These are phyloP conservation scores for human (Homo sapiens) DNA, from an alignment of 2,113 vertebrate genomes.

Conservation along the genomic window GRCh38 chr12:40886001-40886500, in stretches of 20 bases:
- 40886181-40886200: background rate
- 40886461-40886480: too few species aligned
- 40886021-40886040: constrained; percentile 2
- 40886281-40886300: background rate
- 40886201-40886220: background rate
- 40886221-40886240: background rate
- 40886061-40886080: background rate
- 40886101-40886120: background rate
- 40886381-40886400: background rate
- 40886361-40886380: background rate
- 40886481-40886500: too few species aligned
- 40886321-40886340: background rate
- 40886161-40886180: constrained; percentile 12
- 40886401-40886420: background rate
- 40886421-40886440: background rate
- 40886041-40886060: background rate
- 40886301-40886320: background rate
- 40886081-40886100: constrained; percentile 38
- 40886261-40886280: background rate
- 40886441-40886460: background rate
- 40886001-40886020: background rate
- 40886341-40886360: background rate
- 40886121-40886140: background rate
- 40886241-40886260: background rate
- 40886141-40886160: background rate